Evolutionary conservation across 2,888 invertebrate genomes (phyloP), one percentile per base, ranked within the genome.

Genomic region (Parelbella ahira): DNA sequence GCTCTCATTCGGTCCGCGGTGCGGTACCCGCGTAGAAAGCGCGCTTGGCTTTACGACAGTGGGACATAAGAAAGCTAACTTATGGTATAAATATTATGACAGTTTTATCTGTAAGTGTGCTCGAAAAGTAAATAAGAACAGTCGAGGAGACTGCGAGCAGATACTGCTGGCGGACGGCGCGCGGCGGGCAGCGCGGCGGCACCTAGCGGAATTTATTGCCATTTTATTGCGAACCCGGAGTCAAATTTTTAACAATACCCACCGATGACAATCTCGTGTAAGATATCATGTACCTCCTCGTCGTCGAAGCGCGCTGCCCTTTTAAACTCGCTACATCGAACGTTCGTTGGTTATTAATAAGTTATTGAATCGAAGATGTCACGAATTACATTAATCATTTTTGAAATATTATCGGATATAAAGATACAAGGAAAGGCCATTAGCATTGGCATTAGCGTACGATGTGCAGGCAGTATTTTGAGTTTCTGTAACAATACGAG

Each of bases 1-100:
- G 60, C 58, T 67, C 58, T 65, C 67, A 66, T 68, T 73, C 59
- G 58, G 49, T 51, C 48, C 50, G 47, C 45, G 34, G 48, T 42
- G 48, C 50, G 63, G 63, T 13, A n/a, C n/a, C n/a, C n/a, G 13
- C 39, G 19, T 75, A 73, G 76, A 80, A 76, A 79, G 72, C 71
- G 54, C 57, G 72, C 63, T 77, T 73, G 76, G 71, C 62, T 80
- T 83, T 81, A 83, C 70, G 75, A 74, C 68, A 64, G 61, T 68
- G 68, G 77, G 72, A 76, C 78, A 81, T 86, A 84, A 84, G 79
- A 80, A 82, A 73, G 68, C 63, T 71, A 78, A 83, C 59, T 82
- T 84, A 87, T 83, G 68, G 73, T 72, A 76, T 83, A 84, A 82
- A 84, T 83, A 83, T 86, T 86, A 82, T 83, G 84, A 83, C 83